Conservation (phyloP, 1,140 invertebrate genomes). For the Rhyacophila brunnea region DNA sequence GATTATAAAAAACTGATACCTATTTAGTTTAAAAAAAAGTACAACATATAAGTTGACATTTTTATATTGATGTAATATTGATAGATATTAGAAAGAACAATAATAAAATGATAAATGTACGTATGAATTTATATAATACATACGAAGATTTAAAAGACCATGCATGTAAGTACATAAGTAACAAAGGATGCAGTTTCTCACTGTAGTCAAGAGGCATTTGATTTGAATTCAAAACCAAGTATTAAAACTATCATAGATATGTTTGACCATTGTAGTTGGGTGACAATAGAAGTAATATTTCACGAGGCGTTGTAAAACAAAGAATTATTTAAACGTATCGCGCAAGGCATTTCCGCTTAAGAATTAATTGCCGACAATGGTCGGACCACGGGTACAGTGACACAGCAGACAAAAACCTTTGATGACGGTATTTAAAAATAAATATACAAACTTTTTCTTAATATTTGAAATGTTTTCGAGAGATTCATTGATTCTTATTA, state of each 20-base stretch:
- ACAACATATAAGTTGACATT: too few relatives aligned
- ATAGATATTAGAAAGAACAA: too few relatives aligned
- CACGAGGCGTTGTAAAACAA: conserved; percentile 30
- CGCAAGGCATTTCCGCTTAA: conserved; percentile 34
- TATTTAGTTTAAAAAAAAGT: too few relatives aligned
- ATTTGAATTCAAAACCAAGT: conserved; percentile 3
- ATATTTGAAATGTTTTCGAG: too few relatives aligned
- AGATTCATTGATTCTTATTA: too few relatives aligned
- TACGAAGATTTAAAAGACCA: too few relatives aligned
- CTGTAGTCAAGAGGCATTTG: too few relatives aligned
- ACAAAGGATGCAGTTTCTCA: background rate
- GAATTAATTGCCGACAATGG: conserved; percentile 31
- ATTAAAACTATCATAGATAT: conserved; percentile 10
- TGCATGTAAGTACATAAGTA: background rate
- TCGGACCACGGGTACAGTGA: conserved; percentile 6
- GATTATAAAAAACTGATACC: too few relatives aligned
- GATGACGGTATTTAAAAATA: background rate
- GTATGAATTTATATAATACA: too few relatives aligned
- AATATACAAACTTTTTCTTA: too few relatives aligned
- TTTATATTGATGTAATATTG: too few relatives aligned
- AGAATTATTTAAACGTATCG: conserved; percentile 37
- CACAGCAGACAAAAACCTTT: background rate
- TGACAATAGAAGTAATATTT: conserved; percentile 29
- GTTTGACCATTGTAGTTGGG: conserved; percentile 12
- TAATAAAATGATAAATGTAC: too few relatives aligned